Evolutionary conservation across 23 tunicate species (phyloP), one percentile per base, ranked within the genome.

Genomic region (Styela clava): DNA sequence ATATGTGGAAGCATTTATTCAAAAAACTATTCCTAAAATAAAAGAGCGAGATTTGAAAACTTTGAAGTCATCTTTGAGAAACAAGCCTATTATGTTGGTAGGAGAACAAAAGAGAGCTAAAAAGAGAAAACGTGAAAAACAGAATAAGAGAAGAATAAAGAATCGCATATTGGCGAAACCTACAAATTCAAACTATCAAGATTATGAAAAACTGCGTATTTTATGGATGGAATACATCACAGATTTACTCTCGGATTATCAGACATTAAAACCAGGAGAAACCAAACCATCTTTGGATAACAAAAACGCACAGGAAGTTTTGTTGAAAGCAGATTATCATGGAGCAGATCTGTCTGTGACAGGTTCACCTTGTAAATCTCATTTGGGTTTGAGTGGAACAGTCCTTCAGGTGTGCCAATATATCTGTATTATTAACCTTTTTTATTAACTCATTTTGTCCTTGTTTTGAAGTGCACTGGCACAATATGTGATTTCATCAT

Each of bases 301-400:
- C 9, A 76, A 44, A 76, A 44, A 44, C 24, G 81, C 52, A 12
- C 81, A 76, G 33, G 81, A 76, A 25, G 65, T 76, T n/a, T 44
- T 76, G 26, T 34, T 76, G 1, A 76, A 76, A 0, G 81, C 81
- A 1, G 81, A 76, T 44, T 76, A 76, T 76, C 81, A 76, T 76
- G 81, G 81, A 12, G 81, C 81, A 1, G 16, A 34, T 76, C 24
- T 76, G 5, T 37, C 81, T 21, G 64, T 76, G 12, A 64, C 67
- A 22, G 81, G 44, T 44, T 44, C 81, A 24, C 81, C 81, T 51
- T 76, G 81, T 52, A 20, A 25, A n/a, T 44, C 81, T 24, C 32
- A 37, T 18, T 0, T 21, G 30, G 81, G 81, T 1, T 12, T 44
- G 30, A 7, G 16, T 31, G 81, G 81, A 1, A 76, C 65, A 16